These are phyloP conservation scores for Varecia variegata DNA, from an alignment of 2,797 vertebrate species.

Conservation along the genomic window DNA sequence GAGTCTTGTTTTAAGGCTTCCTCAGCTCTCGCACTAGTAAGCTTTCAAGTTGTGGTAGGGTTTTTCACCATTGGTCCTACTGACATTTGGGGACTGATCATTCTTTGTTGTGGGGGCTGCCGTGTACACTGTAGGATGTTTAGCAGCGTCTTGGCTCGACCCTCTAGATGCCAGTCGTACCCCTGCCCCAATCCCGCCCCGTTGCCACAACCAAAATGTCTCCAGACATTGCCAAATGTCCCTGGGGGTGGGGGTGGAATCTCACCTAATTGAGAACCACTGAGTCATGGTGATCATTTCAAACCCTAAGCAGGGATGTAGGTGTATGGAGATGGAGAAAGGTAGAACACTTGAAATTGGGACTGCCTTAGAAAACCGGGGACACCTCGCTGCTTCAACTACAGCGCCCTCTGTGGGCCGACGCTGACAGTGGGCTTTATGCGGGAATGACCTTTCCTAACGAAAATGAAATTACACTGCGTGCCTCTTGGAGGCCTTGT, in stretches of 20 bases:
- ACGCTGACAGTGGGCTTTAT: fast-evolving
- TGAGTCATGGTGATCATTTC: neutral
- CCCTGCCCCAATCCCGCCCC: neutral
- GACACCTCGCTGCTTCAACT: neutral
- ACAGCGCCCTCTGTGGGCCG: neutral
- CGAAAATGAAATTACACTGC: neutral
- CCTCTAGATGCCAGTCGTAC: neutral
- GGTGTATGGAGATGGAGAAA: neutral
- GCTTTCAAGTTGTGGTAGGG: neutral
- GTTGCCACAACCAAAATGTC: neutral
- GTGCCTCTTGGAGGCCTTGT: neutral
- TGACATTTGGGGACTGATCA: neutral
- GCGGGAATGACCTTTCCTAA: neutral
- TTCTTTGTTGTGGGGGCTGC: neutral
- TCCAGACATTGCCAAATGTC: neutral
- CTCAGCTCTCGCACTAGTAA: neutral
- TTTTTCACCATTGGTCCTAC: neutral
- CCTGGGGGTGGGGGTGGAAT: neutral
- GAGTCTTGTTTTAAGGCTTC: neutral
- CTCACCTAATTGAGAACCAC: neutral
- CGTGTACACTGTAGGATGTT: neutral
- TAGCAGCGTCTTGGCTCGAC: neutral
- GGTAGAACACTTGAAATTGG: neutral
- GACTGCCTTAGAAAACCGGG: neutral
- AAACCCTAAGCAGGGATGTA: neutral